phyloP scores from a whole-genome alignment of 2,888 invertebrate genomes.

The Anarsia innoxiella region DNA sequence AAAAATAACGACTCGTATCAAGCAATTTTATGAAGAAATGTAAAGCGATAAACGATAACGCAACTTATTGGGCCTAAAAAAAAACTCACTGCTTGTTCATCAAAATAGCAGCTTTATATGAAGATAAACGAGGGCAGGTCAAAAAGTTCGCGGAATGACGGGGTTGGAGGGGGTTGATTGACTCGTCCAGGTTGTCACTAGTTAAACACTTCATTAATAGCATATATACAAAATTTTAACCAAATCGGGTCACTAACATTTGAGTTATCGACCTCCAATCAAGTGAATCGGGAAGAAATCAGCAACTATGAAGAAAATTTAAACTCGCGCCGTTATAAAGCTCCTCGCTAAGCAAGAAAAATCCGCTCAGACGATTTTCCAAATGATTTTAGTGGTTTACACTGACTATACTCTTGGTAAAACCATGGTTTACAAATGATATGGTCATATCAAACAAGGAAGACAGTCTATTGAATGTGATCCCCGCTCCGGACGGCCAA shows the following conservation, averaged over 20 bases:
- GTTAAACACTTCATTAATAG: background rate
- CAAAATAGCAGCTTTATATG: too few species aligned
- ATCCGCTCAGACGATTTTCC: background rate
- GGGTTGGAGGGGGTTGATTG: background rate
- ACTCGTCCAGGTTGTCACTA: background rate
- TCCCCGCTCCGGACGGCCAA: background rate
- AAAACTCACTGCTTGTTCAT: too few species aligned
- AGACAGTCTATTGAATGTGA: slow-evolving; percentile 25
- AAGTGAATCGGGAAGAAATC: background rate
- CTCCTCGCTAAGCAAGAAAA: background rate
- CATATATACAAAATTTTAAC: background rate
- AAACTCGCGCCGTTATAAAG: background rate
- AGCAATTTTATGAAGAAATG: too few species aligned
- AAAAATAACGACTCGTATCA: too few species aligned
- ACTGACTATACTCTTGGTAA: slow-evolving; percentile 14
- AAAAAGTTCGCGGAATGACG: background rate
- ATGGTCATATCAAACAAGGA: slow-evolving; percentile 22
- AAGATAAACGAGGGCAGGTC: too few species aligned
- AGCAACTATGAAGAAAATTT: background rate
- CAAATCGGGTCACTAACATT: background rate
- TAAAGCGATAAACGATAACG: too few species aligned
- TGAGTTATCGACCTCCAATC: background rate
- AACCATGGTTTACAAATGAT: slow-evolving; percentile 24
- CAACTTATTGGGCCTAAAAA: too few species aligned
- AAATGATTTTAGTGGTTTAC: background rate